Percentiles rank a stretch among this genome's conserved stretches.
phyloP scores from a whole-genome alignment of 2,888 invertebrate genomes.

The Tigriopus californicus region DNA sequence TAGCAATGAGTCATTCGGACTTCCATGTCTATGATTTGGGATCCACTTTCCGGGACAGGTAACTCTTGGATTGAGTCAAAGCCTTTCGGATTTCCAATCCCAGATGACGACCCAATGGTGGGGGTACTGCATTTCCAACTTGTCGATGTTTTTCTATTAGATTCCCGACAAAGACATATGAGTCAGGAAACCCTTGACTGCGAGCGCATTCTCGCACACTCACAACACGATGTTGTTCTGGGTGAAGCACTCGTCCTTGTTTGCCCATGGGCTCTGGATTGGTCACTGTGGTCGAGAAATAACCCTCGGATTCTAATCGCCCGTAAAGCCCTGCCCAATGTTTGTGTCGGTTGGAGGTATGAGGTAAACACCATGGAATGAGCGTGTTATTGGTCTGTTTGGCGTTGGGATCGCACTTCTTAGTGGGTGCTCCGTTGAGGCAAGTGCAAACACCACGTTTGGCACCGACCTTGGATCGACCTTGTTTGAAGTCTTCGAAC shows the following conservation, averaged over 20 bases:
- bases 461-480: constrained; percentile 28
- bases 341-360: constrained; percentile 65
- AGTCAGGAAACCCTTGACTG: constrained; percentile 64
- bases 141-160: constrained; percentile 20
- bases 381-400: constrained; percentile 39
- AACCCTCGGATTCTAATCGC: constrained; percentile 60
- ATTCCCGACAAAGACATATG: constrained; percentile 45
- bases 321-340: constrained; percentile 71
- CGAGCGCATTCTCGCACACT: constrained; percentile 69
- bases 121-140: constrained; percentile 69
- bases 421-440: constrained; percentile 29
- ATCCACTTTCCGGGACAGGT: no score
- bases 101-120: constrained; percentile 53
- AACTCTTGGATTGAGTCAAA: not conserved
- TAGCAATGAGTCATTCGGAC: no score
- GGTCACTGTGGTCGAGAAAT: constrained; percentile 58
- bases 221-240: constrained; percentile 57
- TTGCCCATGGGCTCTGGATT: constrained; percentile 82
- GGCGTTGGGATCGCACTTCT: not conserved
- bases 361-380: constrained; percentile 73
- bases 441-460: constrained; percentile 59
- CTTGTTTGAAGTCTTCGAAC: constrained; percentile 36
- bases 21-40: no score
- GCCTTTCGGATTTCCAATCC: constrained; percentile 47
- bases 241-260: constrained; percentile 67